A percentile compares a stretch with the other conserved stretches of the same genome.
These are phyloP conservation scores for Psephotus haematonotus DNA, from an alignment of 2,113 vertebrate genomes.

Conservation along the genomic window DNA sequence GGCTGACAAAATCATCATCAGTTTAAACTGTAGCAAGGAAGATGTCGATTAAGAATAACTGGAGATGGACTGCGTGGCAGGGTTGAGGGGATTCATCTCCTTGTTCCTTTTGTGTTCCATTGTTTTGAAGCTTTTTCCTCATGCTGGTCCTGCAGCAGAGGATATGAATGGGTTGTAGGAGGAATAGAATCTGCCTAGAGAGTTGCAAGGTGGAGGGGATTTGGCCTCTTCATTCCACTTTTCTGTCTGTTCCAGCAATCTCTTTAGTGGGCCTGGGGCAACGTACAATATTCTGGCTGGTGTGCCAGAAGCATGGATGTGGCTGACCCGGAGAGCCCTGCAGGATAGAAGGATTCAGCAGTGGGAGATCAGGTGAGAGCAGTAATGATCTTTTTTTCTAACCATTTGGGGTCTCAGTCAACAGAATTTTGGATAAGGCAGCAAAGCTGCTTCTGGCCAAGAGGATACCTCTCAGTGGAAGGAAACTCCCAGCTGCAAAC, in stretches of 20 bases:
- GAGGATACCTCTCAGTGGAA: neutral
- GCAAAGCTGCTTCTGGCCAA: neutral
- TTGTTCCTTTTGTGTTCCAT: neutral
- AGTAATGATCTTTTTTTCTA: neutral
- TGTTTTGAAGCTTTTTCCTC: slow-evolving; percentile 12
- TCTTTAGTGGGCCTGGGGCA: neutral
- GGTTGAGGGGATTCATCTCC: neutral
- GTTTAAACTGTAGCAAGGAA: neutral
- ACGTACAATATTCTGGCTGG: neutral
- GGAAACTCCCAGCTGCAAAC: neutral
- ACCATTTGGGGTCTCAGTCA: neutral
- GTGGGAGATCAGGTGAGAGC: neutral
- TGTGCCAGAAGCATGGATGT: neutral
- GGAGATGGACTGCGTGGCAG: neutral
- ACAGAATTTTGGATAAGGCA: neutral
- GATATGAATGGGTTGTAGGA: neutral
- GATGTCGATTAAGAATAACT: slow-evolving; percentile 4
- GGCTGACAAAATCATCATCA: neutral
- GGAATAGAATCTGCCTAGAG: neutral
- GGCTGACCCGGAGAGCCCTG: neutral
- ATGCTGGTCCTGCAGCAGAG: neutral
- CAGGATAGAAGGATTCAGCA: slow-evolving; percentile 5
- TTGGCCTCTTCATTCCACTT: slow-evolving; percentile 26
- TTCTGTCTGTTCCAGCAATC: neutral
- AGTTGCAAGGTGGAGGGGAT: neutral